These are phyloP conservation scores for Encarsia formosa DNA, from an alignment of 2,888 invertebrate genomes.

Conservation along the genomic window DNA sequence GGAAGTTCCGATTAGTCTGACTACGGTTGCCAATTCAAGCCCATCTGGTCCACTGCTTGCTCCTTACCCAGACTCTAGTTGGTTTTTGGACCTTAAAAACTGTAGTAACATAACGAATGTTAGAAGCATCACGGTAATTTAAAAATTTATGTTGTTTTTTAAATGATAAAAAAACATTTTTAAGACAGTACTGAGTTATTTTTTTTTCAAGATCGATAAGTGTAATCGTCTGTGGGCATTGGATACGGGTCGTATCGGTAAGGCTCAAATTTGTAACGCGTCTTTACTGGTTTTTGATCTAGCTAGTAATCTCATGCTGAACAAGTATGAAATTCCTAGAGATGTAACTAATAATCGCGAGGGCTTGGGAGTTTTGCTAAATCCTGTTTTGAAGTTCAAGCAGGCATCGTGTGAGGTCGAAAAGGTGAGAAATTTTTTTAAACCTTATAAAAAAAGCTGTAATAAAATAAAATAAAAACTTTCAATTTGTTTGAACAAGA, in stretches of 20 bases:
- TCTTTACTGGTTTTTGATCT: constrained; percentile 71
- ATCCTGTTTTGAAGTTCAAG: constrained; percentile 31
- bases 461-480: too few species aligned
- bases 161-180: neutral
- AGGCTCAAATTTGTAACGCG: constrained; percentile 60
- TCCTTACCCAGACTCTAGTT: constrained; percentile 63
- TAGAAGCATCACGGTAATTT: constrained; percentile 67
- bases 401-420: constrained; percentile 21
- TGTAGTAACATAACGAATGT: constrained; percentile 69
- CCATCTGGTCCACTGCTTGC: constrained; percentile 51
- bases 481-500: neutral
- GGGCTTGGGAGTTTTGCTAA: constrained; percentile 31
- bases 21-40: constrained; percentile 52
- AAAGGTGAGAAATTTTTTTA: too few species aligned
- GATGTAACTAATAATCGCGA: constrained; percentile 27
- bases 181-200: neutral
- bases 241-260: constrained; percentile 63
- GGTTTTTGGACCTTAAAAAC: constrained; percentile 57
- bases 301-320: constrained; percentile 46
- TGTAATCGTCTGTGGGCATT: constrained; percentile 68
- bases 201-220: constrained; percentile 60
- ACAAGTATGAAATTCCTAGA: constrained; percentile 29
- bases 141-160: neutral
- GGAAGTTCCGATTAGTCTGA: constrained; percentile 70
- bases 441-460: too few species aligned